A percentile compares a stretch with the other conserved stretches of the same genome.
Conservation (phyloP, 1,140 invertebrate species). For the Tetragnatha versicolor region DNA sequence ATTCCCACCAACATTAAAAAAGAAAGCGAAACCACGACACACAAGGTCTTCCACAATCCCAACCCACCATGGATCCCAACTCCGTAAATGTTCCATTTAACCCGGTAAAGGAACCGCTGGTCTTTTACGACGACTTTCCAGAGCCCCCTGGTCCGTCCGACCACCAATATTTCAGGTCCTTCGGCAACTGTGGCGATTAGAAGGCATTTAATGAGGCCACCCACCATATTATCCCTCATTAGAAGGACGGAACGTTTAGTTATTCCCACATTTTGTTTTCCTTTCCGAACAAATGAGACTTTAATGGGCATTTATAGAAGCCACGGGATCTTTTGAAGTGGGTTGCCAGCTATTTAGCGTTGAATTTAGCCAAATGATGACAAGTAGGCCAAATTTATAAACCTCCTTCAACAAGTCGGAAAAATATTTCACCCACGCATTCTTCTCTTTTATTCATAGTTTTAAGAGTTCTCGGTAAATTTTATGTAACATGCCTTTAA, state of each 20-base stretch:
- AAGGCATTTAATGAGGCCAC: conserved; percentile 1
- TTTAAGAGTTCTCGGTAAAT: too few relatives aligned
- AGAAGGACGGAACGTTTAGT: conserved; percentile 26
- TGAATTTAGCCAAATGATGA: too few relatives aligned
- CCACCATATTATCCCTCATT: neutral
- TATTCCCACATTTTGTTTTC: too few relatives aligned
- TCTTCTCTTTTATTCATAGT: too few relatives aligned
- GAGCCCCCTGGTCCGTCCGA: neutral
- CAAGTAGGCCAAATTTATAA: too few relatives aligned
- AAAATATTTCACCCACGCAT: too few relatives aligned
- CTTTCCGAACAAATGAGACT: too few relatives aligned
- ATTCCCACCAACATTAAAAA: neutral
- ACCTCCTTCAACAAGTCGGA: too few relatives aligned
- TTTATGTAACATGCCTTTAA: too few relatives aligned
- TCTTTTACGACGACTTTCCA: neutral
- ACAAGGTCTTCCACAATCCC: too few relatives aligned
- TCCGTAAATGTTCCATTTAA: conserved; percentile 25
- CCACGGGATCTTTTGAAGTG: too few relatives aligned
- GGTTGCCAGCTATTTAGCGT: too few relatives aligned
- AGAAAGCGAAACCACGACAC: neutral
- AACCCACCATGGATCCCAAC: neutral
- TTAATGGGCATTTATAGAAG: conserved; percentile 31
- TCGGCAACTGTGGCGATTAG: neutral
- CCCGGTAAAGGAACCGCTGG: neutral
- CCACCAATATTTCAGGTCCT: neutral